Evolutionary conservation across 2,113 vertebrate genomes (phyloP).

Genomic region (Neogobius melanostomus): DNA sequence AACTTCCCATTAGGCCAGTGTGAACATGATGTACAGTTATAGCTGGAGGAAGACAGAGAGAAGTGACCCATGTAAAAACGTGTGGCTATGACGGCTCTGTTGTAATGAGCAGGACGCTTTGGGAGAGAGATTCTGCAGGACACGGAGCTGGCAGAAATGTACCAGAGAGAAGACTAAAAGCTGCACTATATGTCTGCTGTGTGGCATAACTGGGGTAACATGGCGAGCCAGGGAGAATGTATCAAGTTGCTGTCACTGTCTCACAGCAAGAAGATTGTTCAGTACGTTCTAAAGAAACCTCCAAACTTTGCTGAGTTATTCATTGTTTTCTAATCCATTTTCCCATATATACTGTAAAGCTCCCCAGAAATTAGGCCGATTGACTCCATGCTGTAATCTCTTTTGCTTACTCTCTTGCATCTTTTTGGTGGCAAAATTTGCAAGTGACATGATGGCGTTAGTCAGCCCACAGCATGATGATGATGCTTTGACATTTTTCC

Average conservation of each 20-base stretch:
- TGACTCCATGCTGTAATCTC: too few species aligned
- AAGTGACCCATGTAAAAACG: conserved; percentile 36
- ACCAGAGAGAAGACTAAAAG: conserved; percentile 13
- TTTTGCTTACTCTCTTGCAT: too few species aligned
- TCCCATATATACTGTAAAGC: too few species aligned
- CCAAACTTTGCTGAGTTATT: too few species aligned
- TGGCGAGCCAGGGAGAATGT: neutral
- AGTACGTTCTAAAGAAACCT: neutral
- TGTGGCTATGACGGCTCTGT: neutral
- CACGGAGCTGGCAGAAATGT: conserved; percentile 2
- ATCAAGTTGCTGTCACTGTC: neutral
- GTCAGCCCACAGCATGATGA: too few species aligned
- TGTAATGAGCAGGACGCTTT: conserved; percentile 24
- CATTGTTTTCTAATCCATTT: too few species aligned
- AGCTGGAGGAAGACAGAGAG: conserved; percentile 38
- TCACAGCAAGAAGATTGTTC: neutral
- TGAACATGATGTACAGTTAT: conserved; percentile 43
- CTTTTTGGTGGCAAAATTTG: too few species aligned
- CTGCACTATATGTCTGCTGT: neutral
- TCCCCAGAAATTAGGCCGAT: too few species aligned
- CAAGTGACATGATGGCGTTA: too few species aligned
- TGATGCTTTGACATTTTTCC: too few species aligned
- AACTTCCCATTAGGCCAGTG: conserved; percentile 39
- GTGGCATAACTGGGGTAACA: neutral
- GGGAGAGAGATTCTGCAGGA: conserved; percentile 24